phyloP scores from a whole-genome alignment of 2,113 vertebrate species.

The Xiphophorus maculatus region DNA sequence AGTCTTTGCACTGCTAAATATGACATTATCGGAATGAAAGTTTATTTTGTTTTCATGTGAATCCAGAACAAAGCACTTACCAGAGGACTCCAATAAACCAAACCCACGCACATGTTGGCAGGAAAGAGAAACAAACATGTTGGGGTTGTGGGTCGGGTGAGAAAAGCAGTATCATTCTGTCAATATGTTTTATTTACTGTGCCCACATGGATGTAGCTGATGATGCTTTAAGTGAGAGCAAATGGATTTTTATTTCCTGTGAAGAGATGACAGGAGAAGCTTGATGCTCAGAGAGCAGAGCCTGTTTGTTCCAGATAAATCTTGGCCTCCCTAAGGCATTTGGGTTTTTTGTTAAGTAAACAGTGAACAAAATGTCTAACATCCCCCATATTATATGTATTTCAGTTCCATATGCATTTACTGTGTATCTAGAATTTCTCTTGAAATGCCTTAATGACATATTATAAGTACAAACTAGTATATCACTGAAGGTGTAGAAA shows the following conservation, averaged over 20 bases:
- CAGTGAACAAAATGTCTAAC: conserved; percentile 56
- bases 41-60: conserved; percentile 43
- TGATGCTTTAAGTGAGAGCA: conserved; percentile 25
- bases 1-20: conserved; percentile 6
- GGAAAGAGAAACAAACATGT: conserved; percentile 29
- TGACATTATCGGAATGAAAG: conserved; percentile 23
- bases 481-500: background rate
- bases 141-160: conserved; percentile 45
- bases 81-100: conserved; percentile 19
- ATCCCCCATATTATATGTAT: conserved; percentile 41
- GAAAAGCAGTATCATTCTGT: conserved; percentile 40
- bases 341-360: conserved; percentile 58
- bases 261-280: conserved; percentile 50
- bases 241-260: conserved; percentile 40
- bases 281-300: conserved; percentile 50
- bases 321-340: conserved; percentile 55
- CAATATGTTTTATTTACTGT: conserved; percentile 40
- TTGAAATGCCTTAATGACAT: background rate
- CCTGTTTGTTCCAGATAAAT: conserved; percentile 78
- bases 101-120: conserved; percentile 37
- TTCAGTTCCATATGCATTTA: conserved; percentile 64
- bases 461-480: background rate
- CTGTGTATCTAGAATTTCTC: background rate
- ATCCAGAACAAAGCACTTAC: conserved; percentile 16
- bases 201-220: conserved; percentile 35